Percentiles rank a stretch among this genome's conserved stretches.
phyloP scores from a whole-genome alignment of 2,113 vertebrate species.

The Eurypyga helias region DNA sequence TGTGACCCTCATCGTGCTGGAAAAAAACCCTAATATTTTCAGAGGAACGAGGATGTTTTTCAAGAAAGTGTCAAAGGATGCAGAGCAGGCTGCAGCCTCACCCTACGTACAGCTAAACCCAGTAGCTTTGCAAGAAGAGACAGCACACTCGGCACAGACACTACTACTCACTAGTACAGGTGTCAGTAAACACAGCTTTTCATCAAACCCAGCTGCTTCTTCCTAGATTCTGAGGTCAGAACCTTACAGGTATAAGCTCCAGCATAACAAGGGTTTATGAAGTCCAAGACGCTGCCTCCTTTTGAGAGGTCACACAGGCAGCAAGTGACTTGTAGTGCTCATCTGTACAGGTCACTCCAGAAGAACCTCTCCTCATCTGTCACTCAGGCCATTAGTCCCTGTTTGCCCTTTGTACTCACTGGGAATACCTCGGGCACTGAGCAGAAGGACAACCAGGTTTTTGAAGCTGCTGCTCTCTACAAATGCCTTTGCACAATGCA shows the following conservation, averaged over 20 bases:
- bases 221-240: background rate
- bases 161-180: background rate
- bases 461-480: background rate
- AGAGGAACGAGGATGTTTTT: background rate
- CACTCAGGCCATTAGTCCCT: background rate
- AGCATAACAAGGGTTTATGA: background rate
- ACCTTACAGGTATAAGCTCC: background rate
- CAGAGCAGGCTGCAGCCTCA: background rate
- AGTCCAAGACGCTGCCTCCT: background rate
- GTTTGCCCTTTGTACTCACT: background rate
- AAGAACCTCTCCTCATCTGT: background rate
- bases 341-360: background rate
- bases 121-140: background rate
- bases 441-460: background rate
- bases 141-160: background rate
- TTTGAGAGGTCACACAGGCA: background rate
- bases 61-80: background rate
- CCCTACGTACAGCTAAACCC: background rate
- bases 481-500: background rate
- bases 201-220: background rate
- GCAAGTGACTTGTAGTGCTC: background rate
- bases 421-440: background rate
- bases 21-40: background rate
- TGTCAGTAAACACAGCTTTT: background rate
- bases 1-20: background rate